Base-by-base conservation (phyloP, 2,113 vertebrate genomes). In the Plecturocebus donacophilus region DNA sequence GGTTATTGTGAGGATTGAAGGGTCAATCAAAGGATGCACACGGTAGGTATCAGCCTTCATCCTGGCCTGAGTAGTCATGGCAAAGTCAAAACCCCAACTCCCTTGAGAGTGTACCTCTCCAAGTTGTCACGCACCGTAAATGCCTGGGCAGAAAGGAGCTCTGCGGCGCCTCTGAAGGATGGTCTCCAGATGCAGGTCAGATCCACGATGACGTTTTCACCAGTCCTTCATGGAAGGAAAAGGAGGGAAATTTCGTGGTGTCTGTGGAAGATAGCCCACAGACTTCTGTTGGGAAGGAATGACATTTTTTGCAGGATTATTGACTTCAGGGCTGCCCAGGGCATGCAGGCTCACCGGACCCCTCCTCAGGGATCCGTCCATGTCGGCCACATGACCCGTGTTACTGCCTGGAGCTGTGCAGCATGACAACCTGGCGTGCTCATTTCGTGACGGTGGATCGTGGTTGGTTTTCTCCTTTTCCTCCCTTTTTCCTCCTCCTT, bases 351-450 rank as follows among this genome's bases (percentile, higher is more conserved):
- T 21, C 16, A 4, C 54, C 3, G 21, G 8, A 6, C 23, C 32
- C 66, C 16, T n/a, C 66, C 32, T 1, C 8, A 17, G 40, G 73
- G 35, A 49, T 25, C 49, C 35, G 3, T 9, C n/a, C 66, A 1
- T 0, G 30, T 5, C 73, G 42, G 16, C 11, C 27, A 5, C n/a
- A 0, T 2, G 0, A 11, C 10, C 0, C 5, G 2, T 23, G 23
- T 17, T 10, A 6, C 14, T 8, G 25, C 49, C 6, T 0, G 30
- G 83, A 40, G 42, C 47, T 20, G 6, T 56, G 64, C 2, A 0
- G 27, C 27, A 1, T 17, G 40, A 66, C 45, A 4, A 19, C 66
- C 88, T 45, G 61, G 30, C 82, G 23, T 21, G 14, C 75, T 30
- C 30, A 32, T 10, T n/a, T 73, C n/a, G 27, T n/a, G 73, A 42